These are phyloP conservation scores for Centroberyx gerrardi DNA, from an alignment of 2,797 vertebrate species.

Conservation along the genomic window DNA sequence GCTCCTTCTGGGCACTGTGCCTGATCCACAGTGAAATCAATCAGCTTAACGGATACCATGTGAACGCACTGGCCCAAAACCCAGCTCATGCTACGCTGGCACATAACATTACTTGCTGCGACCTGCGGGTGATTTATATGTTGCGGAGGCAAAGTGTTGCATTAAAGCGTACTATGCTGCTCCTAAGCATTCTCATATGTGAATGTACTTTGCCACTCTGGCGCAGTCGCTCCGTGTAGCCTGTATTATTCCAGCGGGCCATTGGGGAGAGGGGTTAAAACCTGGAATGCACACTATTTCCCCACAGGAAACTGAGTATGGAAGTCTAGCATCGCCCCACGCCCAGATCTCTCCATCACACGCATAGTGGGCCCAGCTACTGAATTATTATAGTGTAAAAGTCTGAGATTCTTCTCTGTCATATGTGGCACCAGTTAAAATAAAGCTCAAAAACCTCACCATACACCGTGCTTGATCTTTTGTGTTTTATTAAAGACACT, in stretches of 20 bases:
- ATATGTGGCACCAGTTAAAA: not conserved
- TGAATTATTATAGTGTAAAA: conserved; percentile 27
- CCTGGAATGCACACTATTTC: conserved; percentile 84
- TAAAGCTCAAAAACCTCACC: conserved; percentile 8
- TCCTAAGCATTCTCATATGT: conserved; percentile 60
- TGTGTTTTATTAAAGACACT: conserved; percentile 72
- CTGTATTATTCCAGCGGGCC: conserved; percentile 78
- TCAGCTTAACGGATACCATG: conserved; percentile 38
- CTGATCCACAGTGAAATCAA: conserved; percentile 51
- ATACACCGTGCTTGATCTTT: conserved; percentile 19
- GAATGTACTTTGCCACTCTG: conserved; percentile 50
- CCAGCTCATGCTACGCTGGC: conserved; percentile 4
- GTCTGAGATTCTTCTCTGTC: not conserved
- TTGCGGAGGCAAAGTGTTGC: not conserved
- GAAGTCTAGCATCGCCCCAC: conserved; percentile 75
- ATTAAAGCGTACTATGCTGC: conserved; percentile 26
- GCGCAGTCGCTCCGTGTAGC: conserved; percentile 58
- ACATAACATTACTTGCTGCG: not conserved
- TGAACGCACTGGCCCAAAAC: conserved; percentile 25
- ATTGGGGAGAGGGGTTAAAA: conserved; percentile 75
- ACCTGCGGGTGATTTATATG: conserved; percentile 10
- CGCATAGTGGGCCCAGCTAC: conserved; percentile 28
- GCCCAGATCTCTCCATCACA: conserved; percentile 72
- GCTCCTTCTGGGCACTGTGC: conserved; percentile 39
- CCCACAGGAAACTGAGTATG: conserved; percentile 79